Conservation (phyloP, 2,113 vertebrate species). For the Uropsilus gracilis region DNA sequence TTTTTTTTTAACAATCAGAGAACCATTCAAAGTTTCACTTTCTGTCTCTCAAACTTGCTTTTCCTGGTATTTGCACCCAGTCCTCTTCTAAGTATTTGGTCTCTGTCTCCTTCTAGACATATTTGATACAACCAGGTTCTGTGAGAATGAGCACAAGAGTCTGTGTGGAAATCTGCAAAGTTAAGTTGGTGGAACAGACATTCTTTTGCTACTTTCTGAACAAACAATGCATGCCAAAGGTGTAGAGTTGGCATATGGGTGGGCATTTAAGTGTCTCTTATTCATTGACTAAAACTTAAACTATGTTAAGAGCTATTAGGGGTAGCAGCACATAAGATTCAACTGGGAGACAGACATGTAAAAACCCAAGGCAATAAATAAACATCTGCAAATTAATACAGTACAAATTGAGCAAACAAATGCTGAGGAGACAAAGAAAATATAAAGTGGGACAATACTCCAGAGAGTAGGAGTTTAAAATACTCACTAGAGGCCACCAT, state of each 20-base stretch:
- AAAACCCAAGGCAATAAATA: slow-evolving; percentile 20
- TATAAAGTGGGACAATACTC: neutral
- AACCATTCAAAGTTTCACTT: neutral
- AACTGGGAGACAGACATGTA: neutral
- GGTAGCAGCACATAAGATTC: neutral
- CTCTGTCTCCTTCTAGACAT: neutral
- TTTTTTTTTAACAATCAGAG: neutral
- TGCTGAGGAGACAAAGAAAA: slow-evolving; percentile 32
- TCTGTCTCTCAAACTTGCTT: neutral
- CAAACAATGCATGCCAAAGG: neutral
- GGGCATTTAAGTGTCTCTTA: rapidly evolving
- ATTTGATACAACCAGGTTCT: neutral
- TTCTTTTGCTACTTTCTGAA: neutral
- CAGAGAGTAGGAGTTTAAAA: slow-evolving; percentile 38
- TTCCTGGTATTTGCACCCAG: neutral
- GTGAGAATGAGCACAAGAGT: neutral
- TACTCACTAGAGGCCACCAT: neutral
- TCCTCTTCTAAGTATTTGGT: neutral
- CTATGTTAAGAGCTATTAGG: neutral
- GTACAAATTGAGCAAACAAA: slow-evolving; percentile 50
- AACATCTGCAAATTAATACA: slow-evolving; percentile 49
- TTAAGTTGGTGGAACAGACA: neutral
- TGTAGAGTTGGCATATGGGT: rapidly evolving
- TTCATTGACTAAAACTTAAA: neutral
- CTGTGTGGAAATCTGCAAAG: neutral